Conservation (phyloP, 2,888 invertebrate species). For the Entomobrya multifasciata region DNA sequence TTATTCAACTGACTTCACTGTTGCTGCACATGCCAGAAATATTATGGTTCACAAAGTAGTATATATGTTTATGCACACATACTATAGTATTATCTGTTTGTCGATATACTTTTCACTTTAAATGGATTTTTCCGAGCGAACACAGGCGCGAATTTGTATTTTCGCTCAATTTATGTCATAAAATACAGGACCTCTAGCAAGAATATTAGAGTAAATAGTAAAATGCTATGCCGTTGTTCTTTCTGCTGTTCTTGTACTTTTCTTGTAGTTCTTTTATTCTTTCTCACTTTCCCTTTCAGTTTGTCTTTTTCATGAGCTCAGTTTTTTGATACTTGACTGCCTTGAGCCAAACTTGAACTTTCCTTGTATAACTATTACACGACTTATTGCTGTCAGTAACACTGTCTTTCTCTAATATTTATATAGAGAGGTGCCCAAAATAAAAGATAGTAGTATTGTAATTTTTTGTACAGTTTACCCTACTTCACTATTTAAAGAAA, state of each 20-base stretch:
- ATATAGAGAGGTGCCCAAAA: background rate
- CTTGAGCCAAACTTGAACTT: constrained; percentile 9
- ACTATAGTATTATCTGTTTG: constrained; percentile 24
- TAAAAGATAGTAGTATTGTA: no score
- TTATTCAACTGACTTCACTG: no score
- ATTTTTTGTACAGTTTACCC: no score
- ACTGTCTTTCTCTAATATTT: constrained; percentile 8
- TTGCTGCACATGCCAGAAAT: no score
- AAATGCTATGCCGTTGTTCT: no score
- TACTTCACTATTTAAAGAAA: constrained; percentile 19
- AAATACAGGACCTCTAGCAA: constrained; percentile 24
- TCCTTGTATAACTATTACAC: background rate
- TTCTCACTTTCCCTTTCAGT: constrained; percentile 22
- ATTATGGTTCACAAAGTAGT: no score
- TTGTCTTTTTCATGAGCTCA: constrained; percentile 23
- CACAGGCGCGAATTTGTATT: constrained; percentile 38
- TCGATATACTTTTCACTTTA: constrained; percentile 17
- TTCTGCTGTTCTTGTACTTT: background rate
- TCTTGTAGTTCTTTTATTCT: no score
- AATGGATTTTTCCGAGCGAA: constrained; percentile 33
- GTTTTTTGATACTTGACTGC: constrained; percentile 26
- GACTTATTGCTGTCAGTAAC: background rate
- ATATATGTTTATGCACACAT: no score
- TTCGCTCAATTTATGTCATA: constrained; percentile 51
- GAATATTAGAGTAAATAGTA: no score